Percentiles rank a stretch among this genome's conserved stretches.
phyloP scores from a whole-genome alignment of 2,888 invertebrate species.

The Scotopteryx bipunctaria region DNA sequence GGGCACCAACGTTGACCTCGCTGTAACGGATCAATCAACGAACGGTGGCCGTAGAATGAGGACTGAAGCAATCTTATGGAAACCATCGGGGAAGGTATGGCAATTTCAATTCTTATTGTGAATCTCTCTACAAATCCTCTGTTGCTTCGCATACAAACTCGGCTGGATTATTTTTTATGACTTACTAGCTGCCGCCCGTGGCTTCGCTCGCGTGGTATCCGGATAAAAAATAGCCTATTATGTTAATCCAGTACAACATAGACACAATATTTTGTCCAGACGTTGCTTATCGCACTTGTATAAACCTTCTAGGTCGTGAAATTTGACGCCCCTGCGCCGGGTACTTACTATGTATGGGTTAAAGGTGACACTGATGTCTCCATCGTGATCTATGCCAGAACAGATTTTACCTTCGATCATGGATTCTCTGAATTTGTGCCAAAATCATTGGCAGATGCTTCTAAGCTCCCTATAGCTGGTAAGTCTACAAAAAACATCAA shows the following conservation, averaged over 20 bases:
- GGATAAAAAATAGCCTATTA: too few species aligned
- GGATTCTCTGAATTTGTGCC: conserved; percentile 36
- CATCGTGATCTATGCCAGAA: conserved; percentile 31
- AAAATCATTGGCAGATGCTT: conserved; percentile 27
- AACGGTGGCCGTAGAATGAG: not conserved
- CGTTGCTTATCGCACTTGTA: not conserved
- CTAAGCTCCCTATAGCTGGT: conserved; percentile 34
- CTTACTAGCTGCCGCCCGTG: too few species aligned
- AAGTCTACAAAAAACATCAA: conserved; percentile 1
- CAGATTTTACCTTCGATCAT: conserved; percentile 34
- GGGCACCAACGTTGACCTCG: conserved; percentile 25
- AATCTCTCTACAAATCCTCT: too few species aligned
- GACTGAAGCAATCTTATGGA: conserved; percentile 25
- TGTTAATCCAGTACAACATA: too few species aligned
- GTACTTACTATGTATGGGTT: conserved; percentile 31
- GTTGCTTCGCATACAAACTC: too few species aligned
- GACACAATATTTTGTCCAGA: not conserved
- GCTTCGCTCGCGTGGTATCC: too few species aligned
- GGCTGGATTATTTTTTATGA: too few species aligned
- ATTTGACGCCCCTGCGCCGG: conserved; percentile 24
- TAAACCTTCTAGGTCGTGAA: conserved; percentile 27
- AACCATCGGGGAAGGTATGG: conserved; percentile 31
- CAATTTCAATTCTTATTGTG: not conserved
- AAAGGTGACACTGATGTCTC: conserved; percentile 22
- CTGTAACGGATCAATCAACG: not conserved